Base-by-base conservation (phyloP, 2,888 invertebrate species). In the Leptothorax acervorum region DNA sequence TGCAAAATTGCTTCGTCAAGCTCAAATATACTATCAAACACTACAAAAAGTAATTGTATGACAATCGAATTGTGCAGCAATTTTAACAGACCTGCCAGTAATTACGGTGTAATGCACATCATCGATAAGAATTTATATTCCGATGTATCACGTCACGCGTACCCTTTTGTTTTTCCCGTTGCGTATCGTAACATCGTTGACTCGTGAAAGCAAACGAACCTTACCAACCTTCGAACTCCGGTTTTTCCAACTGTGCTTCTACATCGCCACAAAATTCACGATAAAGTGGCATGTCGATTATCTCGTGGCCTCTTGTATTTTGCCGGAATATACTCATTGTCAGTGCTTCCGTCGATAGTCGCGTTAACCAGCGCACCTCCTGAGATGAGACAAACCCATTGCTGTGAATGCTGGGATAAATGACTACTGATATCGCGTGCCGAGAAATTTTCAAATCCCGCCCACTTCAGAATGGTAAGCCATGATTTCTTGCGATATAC, bases 361-460 rank as follows among this genome's bases (percentile, higher is more conserved):
- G 35, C 74, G 35, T 74, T 53, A 28, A 78, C 48, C 62, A 74
- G 45, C 48, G 62, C 81, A 70, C 23, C 70, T 60, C 31, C 57
- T 28, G 60, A 75, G 6, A 74, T 75, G 68, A 55, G 45, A 85
- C 45, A 78, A 79, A 45, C 55, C 60, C 78, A 82, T 70, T 45
- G 75, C 71, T 74, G 74, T 83, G 68, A 82, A 74, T 62, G 23
- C 55, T 51, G 57, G 79, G 83, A 91, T 90, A 92, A 92, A 92
- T 92, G 92, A 93, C 90, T 81, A 89, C 71, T 90, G 89, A 88
- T 85, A 83, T 76, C 74, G 71, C 83, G 78, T 71, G 78, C 31
- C 85, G 85, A 85, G 86, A 89, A 90, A 90, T 89, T 91, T 74
- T 57, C 79, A 84, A 85, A 85, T 89, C 48, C 12, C 82, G 89